Percentiles rank a stretch among this genome's conserved stretches.
These are phyloP conservation scores for Deilephila elpenor DNA, from an alignment of 2,888 invertebrate species.

Conservation along the genomic window DNA sequence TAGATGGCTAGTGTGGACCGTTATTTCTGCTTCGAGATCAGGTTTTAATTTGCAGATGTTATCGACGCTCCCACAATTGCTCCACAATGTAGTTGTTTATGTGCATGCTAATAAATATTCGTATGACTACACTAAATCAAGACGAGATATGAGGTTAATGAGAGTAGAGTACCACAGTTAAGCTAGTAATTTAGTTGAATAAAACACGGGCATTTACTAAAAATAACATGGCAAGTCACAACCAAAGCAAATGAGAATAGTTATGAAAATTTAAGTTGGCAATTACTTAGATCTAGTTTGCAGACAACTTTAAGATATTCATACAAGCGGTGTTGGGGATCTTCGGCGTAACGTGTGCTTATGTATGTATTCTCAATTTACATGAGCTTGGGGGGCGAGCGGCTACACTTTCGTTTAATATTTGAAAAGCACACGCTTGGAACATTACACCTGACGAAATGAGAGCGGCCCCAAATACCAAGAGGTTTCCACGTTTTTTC, in stretches of 20 bases:
- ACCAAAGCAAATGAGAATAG: too few relatives aligned
- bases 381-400: conserved; percentile 39
- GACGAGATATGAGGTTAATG: not conserved
- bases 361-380: conserved; percentile 49
- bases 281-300: conserved; percentile 1
- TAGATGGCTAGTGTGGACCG: not conserved
- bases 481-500: conserved; percentile 39
- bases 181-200: not conserved
- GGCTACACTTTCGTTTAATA: conserved; percentile 50
- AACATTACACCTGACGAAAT: conserved; percentile 43
- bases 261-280: not conserved
- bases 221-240: not conserved
- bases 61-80: not conserved
- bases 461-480: conserved; percentile 41
- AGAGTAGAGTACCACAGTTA: not conserved
- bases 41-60: not conserved
- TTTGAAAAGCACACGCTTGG: conserved; percentile 47
- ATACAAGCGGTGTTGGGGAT: not conserved
- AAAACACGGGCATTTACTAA: not conserved
- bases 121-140: not conserved
- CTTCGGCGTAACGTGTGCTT: conserved; percentile 28
- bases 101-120: not conserved
- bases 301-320: conserved; percentile 12
- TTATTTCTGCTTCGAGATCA: conserved; percentile 1
- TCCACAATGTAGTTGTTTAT: not conserved